Evolutionary conservation across 2,888 invertebrate genomes (phyloP), one percentile per base, ranked within the genome.

Genomic region (Agonopterix subpropinquella): DNA sequence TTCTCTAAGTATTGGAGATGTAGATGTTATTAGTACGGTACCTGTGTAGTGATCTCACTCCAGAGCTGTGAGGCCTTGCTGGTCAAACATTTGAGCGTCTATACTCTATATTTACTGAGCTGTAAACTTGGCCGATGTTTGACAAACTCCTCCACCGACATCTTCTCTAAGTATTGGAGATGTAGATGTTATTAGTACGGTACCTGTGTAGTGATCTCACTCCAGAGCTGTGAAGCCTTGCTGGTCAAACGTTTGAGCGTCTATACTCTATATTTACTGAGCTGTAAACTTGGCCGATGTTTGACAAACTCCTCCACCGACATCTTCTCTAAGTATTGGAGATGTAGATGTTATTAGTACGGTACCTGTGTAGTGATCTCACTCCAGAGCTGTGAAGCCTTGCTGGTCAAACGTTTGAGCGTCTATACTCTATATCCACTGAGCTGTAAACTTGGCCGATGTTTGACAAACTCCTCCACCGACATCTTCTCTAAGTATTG

Each of bases 401-500:
- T 92, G 37, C 90, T 89, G 36, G 90, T n/a, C n/a, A n/a, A n/a
- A n/a, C n/a, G n/a, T n/a, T n/a, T n/a, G n/a, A n/a, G n/a, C n/a
- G n/a, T n/a, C n/a, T n/a, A n/a, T n/a, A n/a, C n/a, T 95, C 80
- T 98, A 98, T 48, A 98, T 87, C 55, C 95, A 91, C 61, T 94
- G 93, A 0, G 94, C 92, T 0, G 94, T 93, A 47, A 98, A 18
- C 4, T 18, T 2, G 94, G 91, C 43, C 96, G 92, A 77, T 98
- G 96, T 53, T 93, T 92, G 49, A 91, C 72, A 72, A 97, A 98
- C 64, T 96, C 96, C 51, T 94, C 94, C 0, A 92, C 28, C 28
- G 7, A 28, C 28, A 28, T 28, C 28, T 28, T 28, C 5, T 28
- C 28, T 28, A 28, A 28, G 5, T 28, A 28, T 28, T 28, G 1